Evolutionary conservation across 2,888 invertebrate species (phyloP), one percentile per base, ranked within the genome.

Genomic region (Yponomeuta cagnagella): DNA sequence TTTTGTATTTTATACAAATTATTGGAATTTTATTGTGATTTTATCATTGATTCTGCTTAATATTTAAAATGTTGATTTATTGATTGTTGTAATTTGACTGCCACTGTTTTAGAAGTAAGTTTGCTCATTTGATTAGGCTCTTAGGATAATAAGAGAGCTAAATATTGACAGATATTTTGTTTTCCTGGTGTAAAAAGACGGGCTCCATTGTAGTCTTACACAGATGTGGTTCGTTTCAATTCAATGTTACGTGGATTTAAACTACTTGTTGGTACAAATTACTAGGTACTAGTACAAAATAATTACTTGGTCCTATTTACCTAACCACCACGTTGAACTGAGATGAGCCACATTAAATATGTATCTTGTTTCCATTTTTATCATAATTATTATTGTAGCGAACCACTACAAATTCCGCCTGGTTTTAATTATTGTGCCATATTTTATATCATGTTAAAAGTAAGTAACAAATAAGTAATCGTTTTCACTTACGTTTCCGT

Each of bases 31-130:
- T 31, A 69, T 30, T 70, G 71, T 72, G 71, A 71, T 72, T 71
- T 71, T 72, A 69, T 71, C 69, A 70, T 70, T 69, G 48, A 68
- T 72, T 70, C 71, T 71, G 30, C 69, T 67, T 68, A 69, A 71
- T 52, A 10, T 66, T 70, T 68, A 52, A 63, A 70, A 70, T 72
- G 72, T 72, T 71, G 70, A 70, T 73, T 72, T 67, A 52, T 65
- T 68, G 30, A 30, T 33, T 64, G 48, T 58, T n/a, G n/a, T n/a
- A 71, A 70, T 58, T 23, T 67, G 70, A 63, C 65, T 37, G 23
- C 48, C 30, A 67, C 10, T 67, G 15, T 43, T 43, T 58, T 58
- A 58, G 52, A 15, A 58, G 52, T 15, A 43, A 43, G 43, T 43
- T 43, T 43, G 8, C 43, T 43, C 43, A 43, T 43, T 43, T 43